Evolutionary conservation across 1,140 invertebrate genomes (phyloP).

Genomic region (Habropoda laboriosa): DNA sequence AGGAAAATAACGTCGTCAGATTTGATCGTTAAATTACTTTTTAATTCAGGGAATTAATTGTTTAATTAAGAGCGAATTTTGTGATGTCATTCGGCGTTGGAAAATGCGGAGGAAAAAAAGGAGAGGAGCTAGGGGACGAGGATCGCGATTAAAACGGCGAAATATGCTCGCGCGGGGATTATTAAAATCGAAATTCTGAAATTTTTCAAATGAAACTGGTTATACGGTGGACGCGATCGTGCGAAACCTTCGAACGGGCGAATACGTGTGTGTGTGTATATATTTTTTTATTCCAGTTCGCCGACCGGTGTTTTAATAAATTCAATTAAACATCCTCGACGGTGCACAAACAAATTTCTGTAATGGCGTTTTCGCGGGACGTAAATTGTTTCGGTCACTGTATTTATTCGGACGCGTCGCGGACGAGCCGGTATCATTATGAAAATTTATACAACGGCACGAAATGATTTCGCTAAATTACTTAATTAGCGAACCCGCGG

Average conservation of each 20-base stretch:
- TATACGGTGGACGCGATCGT: background rate
- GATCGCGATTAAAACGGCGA: background rate
- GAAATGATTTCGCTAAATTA: constrained; percentile 13
- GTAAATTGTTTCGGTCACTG: background rate
- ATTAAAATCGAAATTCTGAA: constrained; percentile 8
- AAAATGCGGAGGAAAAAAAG: background rate
- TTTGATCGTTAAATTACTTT: background rate
- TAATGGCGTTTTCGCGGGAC: background rate
- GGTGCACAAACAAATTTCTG: background rate
- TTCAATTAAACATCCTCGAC: constrained; percentile 4
- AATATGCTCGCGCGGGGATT: constrained; percentile 1
- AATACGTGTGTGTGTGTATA: too few relatives aligned
- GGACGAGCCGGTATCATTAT: background rate
- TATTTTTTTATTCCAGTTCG: constrained; percentile 25
- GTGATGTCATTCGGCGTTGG: background rate
- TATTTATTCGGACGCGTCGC: background rate
- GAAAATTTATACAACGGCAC: constrained; percentile 17
- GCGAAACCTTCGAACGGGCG: background rate
- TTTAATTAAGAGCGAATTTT: background rate
- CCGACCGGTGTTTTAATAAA: constrained; percentile 10
- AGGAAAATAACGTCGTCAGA: background rate
- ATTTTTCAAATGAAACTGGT: constrained; percentile 9
- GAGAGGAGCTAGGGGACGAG: too few relatives aligned
- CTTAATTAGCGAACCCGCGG: background rate
- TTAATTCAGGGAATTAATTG: background rate